phyloP scores from a whole-genome alignment of 2,888 invertebrate species.

The Drosophila bunnanda region DNA sequence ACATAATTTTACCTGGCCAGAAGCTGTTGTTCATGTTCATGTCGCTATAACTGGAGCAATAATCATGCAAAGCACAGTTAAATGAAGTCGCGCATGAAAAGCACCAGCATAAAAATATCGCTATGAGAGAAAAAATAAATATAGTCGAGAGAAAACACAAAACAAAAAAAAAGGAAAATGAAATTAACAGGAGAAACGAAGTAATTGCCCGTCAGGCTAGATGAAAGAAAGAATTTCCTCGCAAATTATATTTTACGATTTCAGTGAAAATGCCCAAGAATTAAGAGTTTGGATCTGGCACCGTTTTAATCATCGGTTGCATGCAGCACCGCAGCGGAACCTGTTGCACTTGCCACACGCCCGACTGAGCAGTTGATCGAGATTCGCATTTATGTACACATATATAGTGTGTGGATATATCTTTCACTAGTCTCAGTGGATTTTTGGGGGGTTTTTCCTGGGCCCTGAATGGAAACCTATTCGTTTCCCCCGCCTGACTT shows the following conservation, averaged over 20 bases:
- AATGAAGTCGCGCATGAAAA: constrained; percentile 76
- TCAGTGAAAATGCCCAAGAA: constrained; percentile 75
- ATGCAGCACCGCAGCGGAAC: constrained; percentile 67
- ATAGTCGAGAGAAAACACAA: constrained; percentile 13
- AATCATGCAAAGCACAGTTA: constrained; percentile 78
- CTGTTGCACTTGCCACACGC: constrained; percentile 58
- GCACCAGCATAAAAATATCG: constrained; percentile 25
- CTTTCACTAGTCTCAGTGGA: constrained; percentile 37
- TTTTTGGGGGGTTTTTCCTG: constrained; percentile 65
- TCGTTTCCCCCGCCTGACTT: constrained; percentile 8
- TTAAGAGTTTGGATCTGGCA: constrained; percentile 67
- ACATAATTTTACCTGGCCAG: constrained; percentile 48
- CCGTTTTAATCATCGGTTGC: constrained; percentile 78
- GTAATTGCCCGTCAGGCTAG: constrained; percentile 61
- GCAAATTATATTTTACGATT: constrained; percentile 76
- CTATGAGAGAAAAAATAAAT: constrained; percentile 36
- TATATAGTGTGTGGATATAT: constrained; percentile 4
- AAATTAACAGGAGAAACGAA: constrained; percentile 58
- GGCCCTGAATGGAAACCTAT: constrained; percentile 16
- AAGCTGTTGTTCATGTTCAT: constrained; percentile 36
- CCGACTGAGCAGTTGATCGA: constrained; percentile 50
- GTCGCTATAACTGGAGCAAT: constrained; percentile 76
- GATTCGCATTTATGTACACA: constrained; percentile 47
- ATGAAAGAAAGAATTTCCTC: constrained; percentile 65
- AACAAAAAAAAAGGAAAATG: constrained; percentile 23